phyloP scores from a whole-genome alignment of 2,797 vertebrate species.

The Argentina silus region DNA sequence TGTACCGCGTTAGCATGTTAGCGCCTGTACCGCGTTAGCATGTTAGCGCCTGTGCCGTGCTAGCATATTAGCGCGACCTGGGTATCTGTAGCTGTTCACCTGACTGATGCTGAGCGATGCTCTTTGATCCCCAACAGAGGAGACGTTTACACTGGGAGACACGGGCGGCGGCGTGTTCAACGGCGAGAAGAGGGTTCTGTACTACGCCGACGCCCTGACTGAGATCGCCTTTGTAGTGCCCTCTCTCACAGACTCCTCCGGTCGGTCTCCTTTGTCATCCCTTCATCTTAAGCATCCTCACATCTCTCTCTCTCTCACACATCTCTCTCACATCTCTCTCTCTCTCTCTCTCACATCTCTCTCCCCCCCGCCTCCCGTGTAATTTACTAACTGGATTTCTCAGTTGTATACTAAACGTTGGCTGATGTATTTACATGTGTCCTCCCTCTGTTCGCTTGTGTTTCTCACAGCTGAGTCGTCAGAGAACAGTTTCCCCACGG shows the following conservation, averaged over 20 bases:
- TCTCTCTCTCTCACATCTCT: no score
- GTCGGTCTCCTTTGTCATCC: constrained; percentile 68
- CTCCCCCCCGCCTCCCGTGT: no score
- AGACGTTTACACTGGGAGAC: constrained; percentile 77
- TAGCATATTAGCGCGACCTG: no score
- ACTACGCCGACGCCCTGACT: constrained; percentile 86
- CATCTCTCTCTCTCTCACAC: not conserved
- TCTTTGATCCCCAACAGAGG: constrained; percentile 75
- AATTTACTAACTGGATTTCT: no score
- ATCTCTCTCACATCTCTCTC: not conserved
- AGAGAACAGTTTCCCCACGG: constrained; percentile 84
- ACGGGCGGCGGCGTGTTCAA: constrained; percentile 88
- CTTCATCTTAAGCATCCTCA: not conserved
- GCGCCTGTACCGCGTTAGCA: no score
- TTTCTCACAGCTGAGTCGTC: constrained; percentile 72
- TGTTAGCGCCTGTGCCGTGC: no score
- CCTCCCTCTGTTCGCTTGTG: not conserved
- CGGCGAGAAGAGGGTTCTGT: constrained; percentile 87
- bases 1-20: no score
- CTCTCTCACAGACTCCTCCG: constrained; percentile 79
- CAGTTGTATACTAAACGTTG: no score
- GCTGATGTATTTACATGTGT: no score
- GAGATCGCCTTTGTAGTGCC: constrained; percentile 92
- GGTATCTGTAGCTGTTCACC: no score
- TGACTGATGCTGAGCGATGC: not conserved